Evolutionary conservation across 2,888 invertebrate species (phyloP).

Genomic region (Thalpophila matura): DNA sequence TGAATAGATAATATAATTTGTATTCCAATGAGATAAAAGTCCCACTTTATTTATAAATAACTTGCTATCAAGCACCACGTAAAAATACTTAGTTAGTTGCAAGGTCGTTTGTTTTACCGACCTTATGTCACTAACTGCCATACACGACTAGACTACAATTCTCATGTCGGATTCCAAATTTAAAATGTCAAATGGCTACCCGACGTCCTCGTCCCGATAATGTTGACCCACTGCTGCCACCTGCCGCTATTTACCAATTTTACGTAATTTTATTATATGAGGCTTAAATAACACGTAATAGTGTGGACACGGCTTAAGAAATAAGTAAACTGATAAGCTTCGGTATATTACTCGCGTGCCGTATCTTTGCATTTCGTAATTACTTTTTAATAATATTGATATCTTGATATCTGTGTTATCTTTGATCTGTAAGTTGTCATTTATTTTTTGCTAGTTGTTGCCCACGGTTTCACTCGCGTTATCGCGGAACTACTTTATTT

Average conservation of each 20-base stretch:
- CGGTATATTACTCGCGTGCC: conserved; percentile 58
- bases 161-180: conserved; percentile 53
- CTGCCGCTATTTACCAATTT: conserved; percentile 61
- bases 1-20: no score
- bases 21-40: no score
- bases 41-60: no score
- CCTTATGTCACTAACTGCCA: conserved; percentile 38
- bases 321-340: conserved; percentile 56
- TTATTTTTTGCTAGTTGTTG: no score
- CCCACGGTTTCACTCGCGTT: no score
- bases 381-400: conserved; percentile 12
- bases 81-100: conserved; percentile 15
- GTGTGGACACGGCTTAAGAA: conserved; percentile 64
- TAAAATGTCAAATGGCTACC: conserved; percentile 65
- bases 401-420: not conserved
- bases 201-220: conserved; percentile 76
- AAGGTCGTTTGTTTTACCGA: conserved; percentile 31
- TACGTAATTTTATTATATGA: conserved; percentile 69
- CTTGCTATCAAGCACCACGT: conserved; percentile 2
- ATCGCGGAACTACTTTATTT: no score
- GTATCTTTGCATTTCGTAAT: conserved; percentile 52
- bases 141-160: conserved; percentile 42
- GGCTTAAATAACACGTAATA: conserved; percentile 56
- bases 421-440: not conserved
- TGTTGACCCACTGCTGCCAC: conserved; percentile 71